Evolutionary conservation across 2,888 invertebrate genomes (phyloP).

Genomic region (Chesias legatella): DNA sequence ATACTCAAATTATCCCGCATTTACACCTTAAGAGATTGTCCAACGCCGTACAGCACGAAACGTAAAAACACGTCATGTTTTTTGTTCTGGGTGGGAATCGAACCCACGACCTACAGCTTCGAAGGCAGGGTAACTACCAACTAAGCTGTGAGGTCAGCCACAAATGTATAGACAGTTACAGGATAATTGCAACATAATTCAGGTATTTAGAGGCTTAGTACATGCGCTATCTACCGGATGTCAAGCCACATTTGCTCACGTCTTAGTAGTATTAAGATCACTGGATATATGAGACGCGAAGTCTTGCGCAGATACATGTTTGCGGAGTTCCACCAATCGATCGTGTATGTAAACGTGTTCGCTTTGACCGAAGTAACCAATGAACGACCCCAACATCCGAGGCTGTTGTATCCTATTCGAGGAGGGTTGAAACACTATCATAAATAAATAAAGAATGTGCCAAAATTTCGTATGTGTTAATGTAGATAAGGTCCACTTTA

Average conservation of each 20-base stretch:
- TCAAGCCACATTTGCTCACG: conserved; percentile 29
- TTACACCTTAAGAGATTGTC: not conserved
- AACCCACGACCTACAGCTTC: too few relatives aligned
- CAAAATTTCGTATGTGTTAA: too few relatives aligned
- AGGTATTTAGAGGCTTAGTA: conserved; percentile 12
- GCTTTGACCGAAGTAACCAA: conserved; percentile 72
- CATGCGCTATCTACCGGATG: conserved; percentile 9
- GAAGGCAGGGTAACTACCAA: too few relatives aligned
- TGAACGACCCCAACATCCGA: conserved; percentile 80
- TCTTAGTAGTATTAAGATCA: conserved; percentile 25
- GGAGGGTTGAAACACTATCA: conserved; percentile 12
- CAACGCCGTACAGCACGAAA: too few relatives aligned
- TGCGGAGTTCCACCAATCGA: conserved; percentile 37
- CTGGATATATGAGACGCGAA: conserved; percentile 1
- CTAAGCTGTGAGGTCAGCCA: too few relatives aligned
- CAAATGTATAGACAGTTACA: not conserved
- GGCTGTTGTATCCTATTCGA: conserved; percentile 82
- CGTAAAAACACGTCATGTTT: too few relatives aligned
- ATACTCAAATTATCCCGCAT: conserved; percentile 2
- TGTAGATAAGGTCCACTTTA: too few relatives aligned
- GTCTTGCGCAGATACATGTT: conserved; percentile 28
- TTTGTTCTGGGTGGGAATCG: too few relatives aligned
- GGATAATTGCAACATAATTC: conserved; percentile 7
- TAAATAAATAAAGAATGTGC: too few relatives aligned
- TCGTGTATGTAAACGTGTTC: conserved; percentile 35